Conservation (phyloP, 2,113 vertebrate genomes). For the Myocastor coypus region DNA sequence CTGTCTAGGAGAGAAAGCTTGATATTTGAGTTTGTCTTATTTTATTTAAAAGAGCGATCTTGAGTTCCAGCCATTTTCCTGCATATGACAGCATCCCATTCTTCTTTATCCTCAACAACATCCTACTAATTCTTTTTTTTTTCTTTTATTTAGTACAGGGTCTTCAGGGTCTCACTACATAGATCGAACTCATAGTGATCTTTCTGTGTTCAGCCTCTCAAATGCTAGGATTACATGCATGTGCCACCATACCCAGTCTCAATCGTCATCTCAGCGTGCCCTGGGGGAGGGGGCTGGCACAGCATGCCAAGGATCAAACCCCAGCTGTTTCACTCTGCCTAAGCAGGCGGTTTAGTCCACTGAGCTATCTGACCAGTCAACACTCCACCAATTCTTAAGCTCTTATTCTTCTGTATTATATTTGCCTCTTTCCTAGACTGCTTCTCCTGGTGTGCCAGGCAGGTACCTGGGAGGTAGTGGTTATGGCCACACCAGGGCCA, state of each 20-base stretch:
- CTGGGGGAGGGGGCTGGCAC: too few species aligned
- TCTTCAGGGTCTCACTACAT: too few species aligned
- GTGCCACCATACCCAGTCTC: too few species aligned
- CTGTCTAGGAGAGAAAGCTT: background rate
- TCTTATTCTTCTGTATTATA: background rate
- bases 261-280: too few species aligned
- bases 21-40: background rate
- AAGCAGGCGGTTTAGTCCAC: too few species aligned
- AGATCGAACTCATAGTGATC: too few species aligned
- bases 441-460: background rate
- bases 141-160: too few species aligned
- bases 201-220: too few species aligned
- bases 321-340: too few species aligned
- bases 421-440: background rate
- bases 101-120: background rate
- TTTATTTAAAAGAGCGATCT: background rate
- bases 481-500: background rate
- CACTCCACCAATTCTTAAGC: background rate
- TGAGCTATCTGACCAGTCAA: too few species aligned
- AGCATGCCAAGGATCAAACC: too few species aligned
- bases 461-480: background rate
- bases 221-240: too few species aligned
- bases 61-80: background rate
- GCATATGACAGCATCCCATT: background rate
- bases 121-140: background rate